Conservation (phyloP, 2,113 vertebrate species). For the Camelus dromedarius region DNA sequence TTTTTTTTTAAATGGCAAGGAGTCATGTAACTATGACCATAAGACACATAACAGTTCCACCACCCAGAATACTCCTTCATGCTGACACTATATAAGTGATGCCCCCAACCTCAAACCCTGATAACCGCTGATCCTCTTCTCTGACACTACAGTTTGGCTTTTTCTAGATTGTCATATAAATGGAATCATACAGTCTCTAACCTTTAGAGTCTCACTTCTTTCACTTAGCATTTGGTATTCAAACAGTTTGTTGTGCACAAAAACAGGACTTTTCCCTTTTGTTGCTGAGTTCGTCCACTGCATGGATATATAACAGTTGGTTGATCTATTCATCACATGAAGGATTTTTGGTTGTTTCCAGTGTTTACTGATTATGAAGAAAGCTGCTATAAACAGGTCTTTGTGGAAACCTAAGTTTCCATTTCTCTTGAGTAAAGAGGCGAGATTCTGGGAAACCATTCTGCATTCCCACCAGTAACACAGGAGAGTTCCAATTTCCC, state of each 20-base stretch:
- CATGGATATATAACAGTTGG: not conserved
- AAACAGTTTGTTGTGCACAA: not conserved
- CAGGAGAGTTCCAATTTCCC: not conserved
- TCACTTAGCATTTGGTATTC: not conserved
- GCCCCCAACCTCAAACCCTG: not conserved
- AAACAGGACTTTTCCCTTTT: not conserved
- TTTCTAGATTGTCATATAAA: not conserved
- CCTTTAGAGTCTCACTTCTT: not conserved
- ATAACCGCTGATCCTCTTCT: not conserved
- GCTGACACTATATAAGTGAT: not conserved
- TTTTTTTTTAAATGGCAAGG: not conserved
- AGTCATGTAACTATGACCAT: not conserved
- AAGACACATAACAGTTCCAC: not conserved
- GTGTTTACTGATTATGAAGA: conserved; percentile 23
- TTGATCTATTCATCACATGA: not conserved
- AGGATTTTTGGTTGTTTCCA: not conserved
- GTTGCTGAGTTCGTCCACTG: not conserved
- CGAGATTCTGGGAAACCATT: not conserved
- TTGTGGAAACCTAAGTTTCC: not conserved
- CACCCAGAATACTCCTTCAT: not conserved
- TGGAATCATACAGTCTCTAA: not conserved
- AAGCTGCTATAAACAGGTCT: not conserved
- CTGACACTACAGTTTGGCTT: not conserved
- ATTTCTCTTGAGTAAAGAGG: conserved; percentile 7
- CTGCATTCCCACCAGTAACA: not conserved